Base-by-base conservation (phyloP, 2,888 invertebrate genomes). In the Eupithecia insigniata region DNA sequence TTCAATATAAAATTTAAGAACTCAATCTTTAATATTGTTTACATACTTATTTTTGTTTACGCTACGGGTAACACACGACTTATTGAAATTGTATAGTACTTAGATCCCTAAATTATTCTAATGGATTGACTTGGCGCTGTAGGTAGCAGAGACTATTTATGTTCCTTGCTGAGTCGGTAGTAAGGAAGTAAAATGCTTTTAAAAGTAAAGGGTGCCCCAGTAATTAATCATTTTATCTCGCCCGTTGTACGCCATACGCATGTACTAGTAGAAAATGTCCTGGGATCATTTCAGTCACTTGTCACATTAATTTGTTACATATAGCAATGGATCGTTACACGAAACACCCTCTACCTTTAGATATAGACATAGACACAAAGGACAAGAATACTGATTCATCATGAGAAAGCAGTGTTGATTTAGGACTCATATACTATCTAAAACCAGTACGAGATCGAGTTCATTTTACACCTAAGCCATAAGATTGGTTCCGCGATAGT, bases 351-450 rank as follows among this genome's bases (percentile, higher is more conserved):
- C 10, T n/a, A 46, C 46, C n/a, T 28, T 14, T 18, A 30, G 66
- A 68, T 64, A 66, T 71, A 26, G n/a, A 67, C 36, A 39, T 32
- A 10, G 10, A 30, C 5, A 81, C 78, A 84, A 84, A 82, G 76
- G 83, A 58, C 71, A 79, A 81, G 82, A 81, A 82, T 78, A 76
- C 79, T 80, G 81, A 82, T 72, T 82, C 81, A 80, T 80, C 78
- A 70, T 73, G 80, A 81, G 85, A 85, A 84, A 85, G 83, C 81
- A 66, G 67, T 72, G 67, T 16, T 22, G 14, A 36, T 64, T 22
- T 79, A 77, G 73, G 74, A 71, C 34, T 75, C 70, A 22, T 66
- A 70, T 22, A 26, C n/a, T 22, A 18, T 46, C 7, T n/a, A 2
- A 46, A 46, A n/a, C 18, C 6, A 43, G 5, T 43, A 36, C 12